Percentiles rank a stretch among this genome's conserved stretches.
Evolutionary conservation across 1,140 invertebrate genomes (phyloP).

Genomic region (Leptinotarsa defecta): DNA sequence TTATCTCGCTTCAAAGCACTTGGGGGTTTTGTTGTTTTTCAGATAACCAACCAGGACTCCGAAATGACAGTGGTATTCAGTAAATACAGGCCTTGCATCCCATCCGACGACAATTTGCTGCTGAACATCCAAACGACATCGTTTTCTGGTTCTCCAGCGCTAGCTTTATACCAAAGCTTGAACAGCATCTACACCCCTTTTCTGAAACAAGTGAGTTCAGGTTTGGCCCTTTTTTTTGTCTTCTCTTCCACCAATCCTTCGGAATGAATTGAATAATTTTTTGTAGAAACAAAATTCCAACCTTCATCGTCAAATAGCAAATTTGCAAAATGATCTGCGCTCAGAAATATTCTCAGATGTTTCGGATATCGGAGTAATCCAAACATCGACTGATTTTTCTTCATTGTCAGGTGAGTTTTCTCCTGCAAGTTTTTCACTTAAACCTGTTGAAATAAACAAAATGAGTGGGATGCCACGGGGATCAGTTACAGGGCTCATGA

Average conservation of each 20-base stretch:
- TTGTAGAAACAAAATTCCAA: slow-evolving; percentile 31
- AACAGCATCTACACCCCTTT: slow-evolving; percentile 50
- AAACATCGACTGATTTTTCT: slow-evolving; percentile 20
- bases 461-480: too few species aligned
- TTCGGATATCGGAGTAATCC: slow-evolving; percentile 11
- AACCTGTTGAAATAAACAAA: too few species aligned
- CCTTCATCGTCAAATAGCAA: slow-evolving; percentile 43
- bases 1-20: not conserved
- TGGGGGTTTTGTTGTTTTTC: not conserved
- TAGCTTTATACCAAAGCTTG: slow-evolving; percentile 50
- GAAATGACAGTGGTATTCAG: slow-evolving; percentile 12
- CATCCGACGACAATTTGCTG: slow-evolving; percentile 19
- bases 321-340: slow-evolving; percentile 46
- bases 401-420: slow-evolving; percentile 30
- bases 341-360: slow-evolving; percentile 31
- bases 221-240: not conserved
- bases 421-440: too few species aligned
- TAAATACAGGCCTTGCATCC: slow-evolving; percentile 19
- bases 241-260: too few species aligned
- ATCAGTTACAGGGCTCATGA: too few species aligned
- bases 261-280: not conserved
- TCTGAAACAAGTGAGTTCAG: slow-evolving; percentile 37
- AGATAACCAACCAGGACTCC: not conserved
- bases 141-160: slow-evolving; percentile 47
- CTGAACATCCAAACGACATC: slow-evolving; percentile 39